Evolutionary conservation across 2,797 vertebrate species (phyloP).

Genomic region (Sebastes itinus): DNA sequence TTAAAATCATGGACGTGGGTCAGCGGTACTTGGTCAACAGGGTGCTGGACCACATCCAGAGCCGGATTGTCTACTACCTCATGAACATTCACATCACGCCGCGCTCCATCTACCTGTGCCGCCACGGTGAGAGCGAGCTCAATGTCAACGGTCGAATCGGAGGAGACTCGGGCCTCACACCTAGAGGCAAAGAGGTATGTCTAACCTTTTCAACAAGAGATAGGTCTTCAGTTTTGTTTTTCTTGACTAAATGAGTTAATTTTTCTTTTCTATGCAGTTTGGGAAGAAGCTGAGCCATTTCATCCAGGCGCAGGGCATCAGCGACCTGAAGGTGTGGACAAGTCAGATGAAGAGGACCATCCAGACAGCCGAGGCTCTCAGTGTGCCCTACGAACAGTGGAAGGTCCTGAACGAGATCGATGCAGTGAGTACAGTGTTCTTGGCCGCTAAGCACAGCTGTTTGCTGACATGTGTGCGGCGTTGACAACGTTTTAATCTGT

Average conservation of each 20-base stretch:
- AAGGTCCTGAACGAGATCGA: constrained; percentile 98
- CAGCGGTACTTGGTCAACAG: constrained; percentile 95
- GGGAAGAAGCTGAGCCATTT: constrained; percentile 88
- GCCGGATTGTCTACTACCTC: constrained; percentile 99
- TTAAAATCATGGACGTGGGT: constrained; percentile 98
- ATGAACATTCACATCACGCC: constrained; percentile 99
- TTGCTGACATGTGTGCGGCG: not conserved
- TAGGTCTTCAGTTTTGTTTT: not conserved
- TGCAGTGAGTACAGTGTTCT: constrained; percentile 82
- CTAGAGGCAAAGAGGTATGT: constrained; percentile 87
- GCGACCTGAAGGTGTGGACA: constrained; percentile 97
- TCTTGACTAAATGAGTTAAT: not conserved
- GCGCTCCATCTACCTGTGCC: constrained; percentile 97
- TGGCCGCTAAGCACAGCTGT: not conserved
- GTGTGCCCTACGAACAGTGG: constrained; percentile 97
- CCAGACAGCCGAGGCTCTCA: constrained; percentile 94
- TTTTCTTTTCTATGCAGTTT: constrained; percentile 82
- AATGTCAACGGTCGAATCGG: constrained; percentile 95
- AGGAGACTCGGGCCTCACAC: constrained; percentile 95
- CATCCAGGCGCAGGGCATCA: constrained; percentile 91
- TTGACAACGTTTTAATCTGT: not conserved
- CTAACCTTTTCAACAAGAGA: not conserved
- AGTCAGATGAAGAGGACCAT: constrained; percentile 99
- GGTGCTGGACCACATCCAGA: constrained; percentile 98
- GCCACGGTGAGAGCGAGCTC: constrained; percentile 97